Evolutionary conservation across 2,113 vertebrate species (phyloP).

Genomic region (Varanus komodoensis): DNA sequence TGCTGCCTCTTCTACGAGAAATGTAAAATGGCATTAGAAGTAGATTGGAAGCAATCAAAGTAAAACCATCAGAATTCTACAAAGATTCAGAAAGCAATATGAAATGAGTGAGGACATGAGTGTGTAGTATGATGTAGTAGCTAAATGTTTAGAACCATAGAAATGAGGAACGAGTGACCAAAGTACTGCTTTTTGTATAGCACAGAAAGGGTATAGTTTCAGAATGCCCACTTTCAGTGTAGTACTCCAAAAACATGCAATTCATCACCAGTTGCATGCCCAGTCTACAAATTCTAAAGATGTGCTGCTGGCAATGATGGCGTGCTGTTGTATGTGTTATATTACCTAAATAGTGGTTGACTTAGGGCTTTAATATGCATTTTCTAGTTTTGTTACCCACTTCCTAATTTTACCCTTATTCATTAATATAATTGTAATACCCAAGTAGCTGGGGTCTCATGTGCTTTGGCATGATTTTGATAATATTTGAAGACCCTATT

Average conservation of each 20-base stretch:
- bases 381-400: neutral
- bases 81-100: constrained; percentile 12
- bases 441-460: neutral
- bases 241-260: too few species aligned
- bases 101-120: neutral
- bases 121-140: neutral
- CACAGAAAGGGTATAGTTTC: neutral
- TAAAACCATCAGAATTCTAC: neutral
- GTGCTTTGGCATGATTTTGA: constrained; percentile 30
- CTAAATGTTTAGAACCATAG: neutral
- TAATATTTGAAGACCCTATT: constrained; percentile 23
- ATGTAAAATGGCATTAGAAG: neutral
- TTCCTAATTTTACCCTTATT: constrained; percentile 27
- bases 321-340: too few species aligned
- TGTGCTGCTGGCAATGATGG: too few species aligned
- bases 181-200: neutral
- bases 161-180: neutral
- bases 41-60: neutral
- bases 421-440: constrained; percentile 31
- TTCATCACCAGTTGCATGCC: too few species aligned
- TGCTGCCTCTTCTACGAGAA: neutral
- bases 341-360: too few species aligned
- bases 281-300: neutral
- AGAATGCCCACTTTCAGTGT: neutral
- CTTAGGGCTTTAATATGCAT: too few species aligned